Conservation (phyloP, 2,113 vertebrate genomes). For the rabbit (Oryctolagus cuniculus) region mOryCun1.1 NC_091440.1:84019001-84019500, state of each 20-base stretch:
- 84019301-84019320: background rate
- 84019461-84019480: background rate
- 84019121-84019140: background rate
- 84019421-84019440: background rate
- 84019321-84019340: background rate
- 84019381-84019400: background rate
- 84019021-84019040: too few species aligned
- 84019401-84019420: background rate
- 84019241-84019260: background rate
- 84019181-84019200: background rate
- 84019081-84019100: too few species aligned
- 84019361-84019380: background rate
- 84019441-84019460: background rate
- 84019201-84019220: background rate
- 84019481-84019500: background rate
- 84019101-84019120: background rate
- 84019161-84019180: background rate
- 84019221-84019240: background rate
- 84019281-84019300: background rate
- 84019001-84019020: too few species aligned
- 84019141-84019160: background rate
- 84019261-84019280: background rate
- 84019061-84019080: background rate
- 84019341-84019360: background rate
- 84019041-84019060: background rate